Evolutionary conservation across 2,888 invertebrate species (phyloP).

Genomic region (Sminthurinus aureus): DNA sequence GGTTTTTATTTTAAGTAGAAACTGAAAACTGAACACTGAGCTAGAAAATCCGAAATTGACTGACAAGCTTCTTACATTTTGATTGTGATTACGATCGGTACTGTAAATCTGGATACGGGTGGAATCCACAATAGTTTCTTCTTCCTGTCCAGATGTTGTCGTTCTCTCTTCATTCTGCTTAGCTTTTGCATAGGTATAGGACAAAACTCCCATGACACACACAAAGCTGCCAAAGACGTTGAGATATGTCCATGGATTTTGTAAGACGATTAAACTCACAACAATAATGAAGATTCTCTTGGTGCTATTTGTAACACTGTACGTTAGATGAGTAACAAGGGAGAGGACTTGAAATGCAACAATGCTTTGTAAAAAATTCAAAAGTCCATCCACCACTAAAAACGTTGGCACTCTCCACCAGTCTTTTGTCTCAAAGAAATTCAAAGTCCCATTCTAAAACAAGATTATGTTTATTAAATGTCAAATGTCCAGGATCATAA

Average conservation of each 20-base stretch:
- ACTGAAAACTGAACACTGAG: too few species aligned
- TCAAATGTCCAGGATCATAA: too few species aligned
- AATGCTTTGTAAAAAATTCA: conserved; percentile 94
- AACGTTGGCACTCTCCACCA: conserved; percentile 26
- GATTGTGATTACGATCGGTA: too few species aligned
- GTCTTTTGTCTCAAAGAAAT: background rate
- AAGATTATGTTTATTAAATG: background rate
- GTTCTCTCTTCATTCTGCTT: too few species aligned
- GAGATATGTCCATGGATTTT: conserved; percentile 87
- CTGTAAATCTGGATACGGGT: too few species aligned
- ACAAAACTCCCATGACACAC: conserved; percentile 87
- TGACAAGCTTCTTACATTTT: too few species aligned
- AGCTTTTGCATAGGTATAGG: conserved; percentile 67
- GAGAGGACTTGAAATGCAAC: conserved; percentile 93
- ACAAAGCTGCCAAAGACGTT: conserved; percentile 91
- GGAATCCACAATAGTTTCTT: too few species aligned
- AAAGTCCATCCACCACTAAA: conserved; percentile 76
- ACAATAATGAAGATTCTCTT: conserved; percentile 20
- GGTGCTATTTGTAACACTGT: conserved; percentile 16
- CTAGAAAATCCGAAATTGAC: too few species aligned
- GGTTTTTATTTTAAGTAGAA: too few species aligned
- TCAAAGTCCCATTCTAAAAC: background rate
- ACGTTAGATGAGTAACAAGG: conserved; percentile 78
- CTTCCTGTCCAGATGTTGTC: too few species aligned
- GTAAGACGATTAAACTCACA: conserved; percentile 73